Evolutionary conservation across 1,140 invertebrate species (phyloP), one percentile per base, ranked within the genome.

Genomic region (Hestina assimilis): DNA sequence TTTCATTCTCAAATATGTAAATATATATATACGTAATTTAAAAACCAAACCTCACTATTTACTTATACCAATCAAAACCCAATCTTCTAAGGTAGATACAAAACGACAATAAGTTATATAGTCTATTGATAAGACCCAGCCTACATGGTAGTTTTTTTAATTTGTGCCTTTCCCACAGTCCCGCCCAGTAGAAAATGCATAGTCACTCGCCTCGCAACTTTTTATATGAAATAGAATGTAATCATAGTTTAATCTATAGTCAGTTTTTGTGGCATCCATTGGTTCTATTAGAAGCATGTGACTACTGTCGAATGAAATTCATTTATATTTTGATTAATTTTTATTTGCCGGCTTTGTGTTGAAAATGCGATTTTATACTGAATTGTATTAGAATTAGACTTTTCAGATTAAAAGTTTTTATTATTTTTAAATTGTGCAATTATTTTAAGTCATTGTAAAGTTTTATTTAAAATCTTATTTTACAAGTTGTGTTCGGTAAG

Each of bases 211-310:
- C 75, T 79, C 73, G 80, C 75, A 72, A 74, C 62, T 82, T 83
- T 83, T 78, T 78, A 66, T 69, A 66, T 72, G 57, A 66, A 76
- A 76, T 76, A 76, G 79, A 85, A 81, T 83, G 81, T 83, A 85
- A 85, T 85, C 82, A 83, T 62, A 80, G 41, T 78, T 75, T 82
- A 85, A 85, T 85, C 78, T 85, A 76, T 72, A 74, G 69, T 81
- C 57, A 43, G 63, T 76, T 82, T 83, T 79, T 82, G 67, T 83
- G 54, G 48, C 50, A 62, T 63, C 64, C 70, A 67, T 76, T 73
- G 61, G 71, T 67, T 67, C 61, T 59, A 59, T 66, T 69, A 66
- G 46, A 31, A 46, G 59, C 60, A 63, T 68, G 59, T 72, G 65
- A 72, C 69, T 72, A 63, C 72, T 72, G 72, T 69, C 41, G 19